Conservation (phyloP, 2,797 vertebrate genomes). For the Pipistrellus pipistrellus region DNA sequence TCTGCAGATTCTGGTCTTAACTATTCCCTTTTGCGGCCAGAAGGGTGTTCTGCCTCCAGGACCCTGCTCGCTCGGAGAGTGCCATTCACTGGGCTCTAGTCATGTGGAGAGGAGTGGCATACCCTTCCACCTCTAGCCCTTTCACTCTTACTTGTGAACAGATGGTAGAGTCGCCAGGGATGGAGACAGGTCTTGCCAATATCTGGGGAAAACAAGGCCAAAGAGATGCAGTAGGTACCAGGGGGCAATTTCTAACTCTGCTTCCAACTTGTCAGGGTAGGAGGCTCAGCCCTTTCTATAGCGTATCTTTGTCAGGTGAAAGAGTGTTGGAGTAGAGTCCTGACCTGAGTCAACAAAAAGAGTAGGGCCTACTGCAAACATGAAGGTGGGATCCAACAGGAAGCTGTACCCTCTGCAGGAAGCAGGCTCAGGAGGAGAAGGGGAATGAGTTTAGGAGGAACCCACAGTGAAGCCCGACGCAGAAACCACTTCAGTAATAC, state of each 20-base stretch:
- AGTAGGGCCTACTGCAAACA: background rate
- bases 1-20: background rate
- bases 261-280: background rate
- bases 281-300: background rate
- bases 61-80: background rate
- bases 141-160: background rate
- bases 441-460: background rate
- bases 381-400: background rate
- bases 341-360: background rate
- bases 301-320: background rate
- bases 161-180: background rate
- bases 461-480: background rate
- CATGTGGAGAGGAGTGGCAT: background rate
- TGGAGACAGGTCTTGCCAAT: background rate
- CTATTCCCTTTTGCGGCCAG: background rate
- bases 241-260: background rate
- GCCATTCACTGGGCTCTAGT: background rate
- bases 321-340: background rate
- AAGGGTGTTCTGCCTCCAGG: background rate
- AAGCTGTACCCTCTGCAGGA: background rate
- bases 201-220: background rate
- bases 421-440: background rate
- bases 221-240: background rate
- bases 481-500: background rate
- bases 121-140: background rate